These are phyloP conservation scores for Helicoverpa zea DNA, from an alignment of 1,140 invertebrate genomes.

Conservation along the genomic window DNA sequence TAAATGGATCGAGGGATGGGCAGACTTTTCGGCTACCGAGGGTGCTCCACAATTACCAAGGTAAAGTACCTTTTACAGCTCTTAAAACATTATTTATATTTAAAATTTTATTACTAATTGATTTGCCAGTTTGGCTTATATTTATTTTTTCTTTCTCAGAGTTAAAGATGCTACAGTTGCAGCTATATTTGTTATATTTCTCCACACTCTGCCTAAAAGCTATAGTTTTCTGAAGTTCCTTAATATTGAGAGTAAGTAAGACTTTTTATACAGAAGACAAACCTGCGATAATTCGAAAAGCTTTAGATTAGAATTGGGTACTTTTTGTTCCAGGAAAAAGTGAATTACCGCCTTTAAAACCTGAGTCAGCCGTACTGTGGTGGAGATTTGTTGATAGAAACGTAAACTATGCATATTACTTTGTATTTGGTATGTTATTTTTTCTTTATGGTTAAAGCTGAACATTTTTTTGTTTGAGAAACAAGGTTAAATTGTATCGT, in stretches of 20 bases:
- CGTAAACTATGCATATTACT: slow-evolving; percentile 72
- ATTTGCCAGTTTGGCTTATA: slow-evolving; percentile 15
- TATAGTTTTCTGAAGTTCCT: slow-evolving; percentile 60
- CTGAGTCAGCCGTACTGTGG: slow-evolving; percentile 69
- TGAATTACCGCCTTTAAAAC: slow-evolving; percentile 65
- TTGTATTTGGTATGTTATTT: slow-evolving; percentile 65
- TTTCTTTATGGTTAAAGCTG: slow-evolving; percentile 21
- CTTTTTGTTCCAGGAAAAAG: slow-evolving; percentile 62
- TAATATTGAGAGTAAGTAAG: slow-evolving; percentile 65
- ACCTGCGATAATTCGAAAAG: too few species aligned
- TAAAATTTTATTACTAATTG: too few species aligned
- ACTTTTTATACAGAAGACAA: slow-evolving; percentile 36
- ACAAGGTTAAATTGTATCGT: too few species aligned
- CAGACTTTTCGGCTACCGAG: slow-evolving; percentile 53
- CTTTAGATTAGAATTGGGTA: neutral
- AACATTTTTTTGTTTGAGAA: too few species aligned
- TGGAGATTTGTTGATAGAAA: slow-evolving; percentile 76
- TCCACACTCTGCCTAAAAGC: slow-evolving; percentile 67
- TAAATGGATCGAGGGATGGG: slow-evolving; percentile 64
- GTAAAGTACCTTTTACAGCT: slow-evolving; percentile 48
- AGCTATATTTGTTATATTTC: slow-evolving; percentile 63
- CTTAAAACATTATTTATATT: too few species aligned
- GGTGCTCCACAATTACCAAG: slow-evolving; percentile 56
- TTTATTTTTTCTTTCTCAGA: slow-evolving; percentile 63
- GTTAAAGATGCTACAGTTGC: slow-evolving; percentile 72